Conservation (phyloP, 2,888 invertebrate genomes). For the Diarsia dahlii region DNA sequence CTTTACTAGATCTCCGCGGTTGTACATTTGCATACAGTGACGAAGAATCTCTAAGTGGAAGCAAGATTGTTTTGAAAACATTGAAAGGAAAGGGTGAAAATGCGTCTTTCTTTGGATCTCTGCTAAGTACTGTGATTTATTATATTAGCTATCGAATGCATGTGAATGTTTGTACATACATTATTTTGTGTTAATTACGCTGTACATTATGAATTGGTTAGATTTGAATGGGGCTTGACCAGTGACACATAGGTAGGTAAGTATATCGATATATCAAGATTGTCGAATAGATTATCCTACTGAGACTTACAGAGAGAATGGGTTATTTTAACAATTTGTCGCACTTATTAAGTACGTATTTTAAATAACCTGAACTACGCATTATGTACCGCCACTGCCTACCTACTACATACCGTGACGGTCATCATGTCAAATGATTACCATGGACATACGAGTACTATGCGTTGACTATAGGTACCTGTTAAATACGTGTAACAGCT, state of each 20-base stretch:
- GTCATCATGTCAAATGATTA: background rate
- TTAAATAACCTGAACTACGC: background rate
- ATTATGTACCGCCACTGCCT: background rate
- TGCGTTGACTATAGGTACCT: background rate
- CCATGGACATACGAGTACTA: background rate
- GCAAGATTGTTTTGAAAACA: slow-evolving; percentile 88
- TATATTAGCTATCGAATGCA: slow-evolving; percentile 1
- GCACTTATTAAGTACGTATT: background rate
- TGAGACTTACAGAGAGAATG: background rate
- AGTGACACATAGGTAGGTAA: background rate
- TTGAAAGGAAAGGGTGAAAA: slow-evolving; percentile 91
- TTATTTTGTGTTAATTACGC: background rate
- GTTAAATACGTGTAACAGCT: background rate
- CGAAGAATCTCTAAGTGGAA: slow-evolving; percentile 90
- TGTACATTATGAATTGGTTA: background rate
- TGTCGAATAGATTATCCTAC: background rate
- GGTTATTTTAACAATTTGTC: background rate
- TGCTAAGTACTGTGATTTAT: slow-evolving; percentile 83
- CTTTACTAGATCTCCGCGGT: slow-evolving; percentile 90
- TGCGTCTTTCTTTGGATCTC: slow-evolving; percentile 91
- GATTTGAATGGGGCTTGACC: background rate
- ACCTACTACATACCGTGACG: too few species aligned
- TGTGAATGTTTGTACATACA: background rate
- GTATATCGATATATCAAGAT: background rate
- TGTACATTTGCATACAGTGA: slow-evolving; percentile 90